A percentile compares a stretch with the other conserved stretches of the same genome.
These are phyloP conservation scores for Rhinoderma darwinii DNA, from an alignment of 2,113 vertebrate genomes.

Conservation along the genomic window DNA sequence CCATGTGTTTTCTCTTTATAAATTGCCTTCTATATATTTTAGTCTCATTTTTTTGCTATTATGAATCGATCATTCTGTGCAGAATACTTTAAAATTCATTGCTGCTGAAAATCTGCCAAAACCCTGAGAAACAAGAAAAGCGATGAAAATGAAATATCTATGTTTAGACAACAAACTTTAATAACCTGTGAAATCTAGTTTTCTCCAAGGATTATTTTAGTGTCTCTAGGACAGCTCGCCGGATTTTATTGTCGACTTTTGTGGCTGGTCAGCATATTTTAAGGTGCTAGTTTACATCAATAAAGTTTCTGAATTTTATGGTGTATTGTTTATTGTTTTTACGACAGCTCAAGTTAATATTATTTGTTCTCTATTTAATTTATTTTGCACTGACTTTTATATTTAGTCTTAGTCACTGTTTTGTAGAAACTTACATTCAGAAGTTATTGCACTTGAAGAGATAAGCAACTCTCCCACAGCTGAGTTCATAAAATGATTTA, in stretches of 20 bases:
- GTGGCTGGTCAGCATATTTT: conserved; percentile 34
- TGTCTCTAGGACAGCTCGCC: background rate
- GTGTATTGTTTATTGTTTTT: background rate
- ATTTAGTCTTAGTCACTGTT: background rate
- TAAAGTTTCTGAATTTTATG: conserved; percentile 28
- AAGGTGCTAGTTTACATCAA: background rate
- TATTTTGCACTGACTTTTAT: background rate
- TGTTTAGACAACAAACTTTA: conserved; percentile 35
- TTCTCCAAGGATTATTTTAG: conserved; percentile 18
- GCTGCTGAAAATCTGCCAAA: conserved; percentile 5
- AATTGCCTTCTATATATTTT: background rate
- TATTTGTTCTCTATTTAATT: background rate
- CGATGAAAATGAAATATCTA: conserved; percentile 30
- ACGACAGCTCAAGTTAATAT: background rate
- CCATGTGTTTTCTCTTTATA: background rate
- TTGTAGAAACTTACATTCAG: background rate
- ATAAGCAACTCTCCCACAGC: background rate
- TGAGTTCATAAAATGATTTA: background rate
- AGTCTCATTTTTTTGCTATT: background rate
- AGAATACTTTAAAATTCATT: conserved; percentile 3
- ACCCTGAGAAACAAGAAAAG: background rate
- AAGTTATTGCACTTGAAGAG: background rate
- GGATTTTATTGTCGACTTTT: conserved; percentile 16
- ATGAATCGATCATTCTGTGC: background rate
- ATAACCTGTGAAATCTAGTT: conserved; percentile 10